Evolutionary conservation across 2,797 vertebrate species (phyloP), one percentile per base, ranked within the genome.

Genomic region (Garrulus glandarius): DNA sequence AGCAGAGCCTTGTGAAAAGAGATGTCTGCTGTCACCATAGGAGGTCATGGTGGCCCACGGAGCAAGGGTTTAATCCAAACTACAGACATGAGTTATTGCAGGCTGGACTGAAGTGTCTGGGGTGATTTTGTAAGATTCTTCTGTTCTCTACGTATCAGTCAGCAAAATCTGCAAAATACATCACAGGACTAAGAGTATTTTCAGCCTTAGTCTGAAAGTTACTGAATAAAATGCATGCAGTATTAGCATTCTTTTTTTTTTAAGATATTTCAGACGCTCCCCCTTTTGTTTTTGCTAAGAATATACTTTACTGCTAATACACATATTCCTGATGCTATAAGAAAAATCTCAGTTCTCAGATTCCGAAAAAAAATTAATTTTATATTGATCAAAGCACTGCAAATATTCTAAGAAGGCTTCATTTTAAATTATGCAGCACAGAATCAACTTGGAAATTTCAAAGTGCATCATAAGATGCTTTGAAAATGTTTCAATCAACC

Each of bases 391-490:
- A 64, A 83, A 95, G 53, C 21, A 19, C 52, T 20, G 18, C 43
- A 93, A 92, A 80, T 64, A 81, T 21, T 84, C 30, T 44, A 87
- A 89, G 44, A 67, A 70, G 18, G 13, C 11, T 27, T 77, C 9
- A 29, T 77, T 93, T 83, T 53, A 71, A 95, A 87, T 77, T 78
- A 68, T 69, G 65, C 74, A 82, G n/a, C 1, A 4, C 11, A 81
- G 37, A 88, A 72, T 64, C 65, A 94, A 72, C 52, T 49, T 74
- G 24, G 11, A 92, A 59, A 82, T 94, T 90, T 94, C 91, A 89
- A 93, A 96, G 72, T 4, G 1, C 13, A 9, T 76, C 69, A 72
- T 67, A 8, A 67, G 26, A 57, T 34, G 56, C 57, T 94, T 94
- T 84, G 43, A 93, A 91, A 91, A 64, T 5, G 2, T 77, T 95